A percentile compares a stretch with the other conserved stretches of the same genome.
phyloP scores from a whole-genome alignment of 2,797 vertebrate genomes.

The Eulemur mongoz region DNA sequence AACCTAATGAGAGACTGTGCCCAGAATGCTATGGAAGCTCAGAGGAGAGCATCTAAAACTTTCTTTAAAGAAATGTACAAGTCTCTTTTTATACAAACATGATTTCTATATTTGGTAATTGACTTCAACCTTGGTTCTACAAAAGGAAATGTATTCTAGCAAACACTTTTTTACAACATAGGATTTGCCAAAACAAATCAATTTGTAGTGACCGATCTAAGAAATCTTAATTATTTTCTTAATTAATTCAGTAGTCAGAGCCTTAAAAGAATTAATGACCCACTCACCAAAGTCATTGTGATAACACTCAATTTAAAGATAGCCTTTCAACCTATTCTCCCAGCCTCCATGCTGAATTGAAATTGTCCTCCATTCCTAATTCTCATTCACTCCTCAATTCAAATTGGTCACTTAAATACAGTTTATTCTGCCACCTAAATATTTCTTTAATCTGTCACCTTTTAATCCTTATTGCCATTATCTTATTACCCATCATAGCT shows the following conservation, averaged over 20 bases:
- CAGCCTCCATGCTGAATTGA: conserved; percentile 9
- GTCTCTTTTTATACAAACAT: background rate
- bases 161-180: conserved; percentile 1
- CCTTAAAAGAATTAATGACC: conserved; percentile 62
- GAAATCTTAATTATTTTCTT: conserved; percentile 74
- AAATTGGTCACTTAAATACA: background rate
- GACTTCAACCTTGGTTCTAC: background rate
- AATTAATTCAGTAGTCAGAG: conserved; percentile 59
- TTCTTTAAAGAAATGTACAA: background rate
- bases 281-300: conserved; percentile 50
- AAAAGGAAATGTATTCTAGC: conserved; percentile 36
- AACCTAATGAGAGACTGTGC: background rate
- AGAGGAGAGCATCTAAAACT: conserved; percentile 12
- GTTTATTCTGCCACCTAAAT: conserved; percentile 1
- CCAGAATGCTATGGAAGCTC: background rate
- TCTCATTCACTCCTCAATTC: background rate
- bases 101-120: background rate
- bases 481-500: background rate
- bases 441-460: background rate
- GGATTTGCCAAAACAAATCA: conserved; percentile 27
- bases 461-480: background rate
- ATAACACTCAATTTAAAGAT: conserved; percentile 45
- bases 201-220: conserved; percentile 29
- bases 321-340: conserved; percentile 16
- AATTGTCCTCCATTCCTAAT: conserved; percentile 3